Base-by-base conservation (phyloP, 2,797 vertebrate species). In the Neosalanx taihuensis region DNA sequence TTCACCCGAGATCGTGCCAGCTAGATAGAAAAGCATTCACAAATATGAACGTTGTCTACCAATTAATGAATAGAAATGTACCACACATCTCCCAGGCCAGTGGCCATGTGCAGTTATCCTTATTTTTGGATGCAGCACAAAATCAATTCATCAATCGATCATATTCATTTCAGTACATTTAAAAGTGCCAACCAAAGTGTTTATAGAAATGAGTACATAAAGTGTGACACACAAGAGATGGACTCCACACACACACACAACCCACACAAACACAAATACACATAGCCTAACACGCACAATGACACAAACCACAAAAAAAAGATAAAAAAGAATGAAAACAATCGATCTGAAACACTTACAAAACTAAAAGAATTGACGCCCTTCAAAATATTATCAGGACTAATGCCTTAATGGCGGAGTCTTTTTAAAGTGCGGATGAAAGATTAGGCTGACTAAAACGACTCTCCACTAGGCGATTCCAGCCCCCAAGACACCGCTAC, bases 1-100 rank as follows among this genome's bases (percentile, higher is more conserved):
- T 74, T 98, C 96, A 26, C 96, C 96, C 6, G 96, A 97, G 92
- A 97, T 96, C 35, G 95, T 98, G 70, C 96, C 96, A 76, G 96
- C 97, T 98, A 85, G 18, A 61, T 4, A 53, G 6, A 51, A 51
- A 3, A 53, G 51, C 4, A 53, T n/a, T 17, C 17, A n/a, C 5
- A 17, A 53, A n/a, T 5, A 53, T 53, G 18, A n/a, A n/a, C 7
- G 2, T 18, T 53, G 1, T 46, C 41, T 2, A 26, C 23, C 23
- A 26, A 26, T 26, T 26, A 26, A 26, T 26, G 23, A 26, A 1
- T 26, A 26, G 23, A 26, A 26, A 26, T 26, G 23, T 41, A 10
- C 37, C 37, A 12, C 9, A 12, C 9, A 7, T 41, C 37, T 41
- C 37, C 35, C 35, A 35, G 35, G 35, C 35, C 49, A 18, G 51